A percentile compares a stretch with the other conserved stretches of the same genome.
These are phyloP conservation scores for Zaprionus kolodkinae DNA, from an alignment of 1,140 invertebrate genomes.

Conservation along the genomic window DNA sequence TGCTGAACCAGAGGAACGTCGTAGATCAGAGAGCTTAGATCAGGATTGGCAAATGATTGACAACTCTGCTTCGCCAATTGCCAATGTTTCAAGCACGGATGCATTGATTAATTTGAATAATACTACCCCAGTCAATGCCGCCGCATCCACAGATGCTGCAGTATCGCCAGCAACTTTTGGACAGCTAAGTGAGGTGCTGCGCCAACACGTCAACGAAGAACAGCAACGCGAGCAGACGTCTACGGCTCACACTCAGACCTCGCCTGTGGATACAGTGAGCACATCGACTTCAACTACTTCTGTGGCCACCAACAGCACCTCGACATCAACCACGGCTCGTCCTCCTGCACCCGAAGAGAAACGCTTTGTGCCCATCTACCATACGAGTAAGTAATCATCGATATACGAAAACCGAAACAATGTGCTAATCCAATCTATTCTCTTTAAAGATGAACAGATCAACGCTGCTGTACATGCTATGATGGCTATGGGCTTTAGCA, in stretches of 20 bases:
- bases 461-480: slow-evolving; percentile 88
- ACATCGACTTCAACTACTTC: slow-evolving; percentile 63
- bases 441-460: slow-evolving; percentile 86
- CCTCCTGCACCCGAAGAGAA: slow-evolving; percentile 58
- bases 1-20: slow-evolving; percentile 16
- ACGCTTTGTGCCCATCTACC: slow-evolving; percentile 56
- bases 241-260: slow-evolving; percentile 63
- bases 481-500: slow-evolving; percentile 93
- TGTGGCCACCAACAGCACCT: slow-evolving; percentile 61
- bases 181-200: slow-evolving; percentile 59
- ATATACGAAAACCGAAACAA: too few species aligned
- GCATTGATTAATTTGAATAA: slow-evolving; percentile 59
- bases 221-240: slow-evolving; percentile 50
- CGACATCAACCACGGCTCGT: slow-evolving; percentile 44
- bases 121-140: background rate
- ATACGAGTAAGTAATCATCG: slow-evolving; percentile 51
- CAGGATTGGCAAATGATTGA: slow-evolving; percentile 76
- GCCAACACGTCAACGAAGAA: slow-evolving; percentile 65
- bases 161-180: slow-evolving; percentile 40
- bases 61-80: slow-evolving; percentile 39
- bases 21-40: slow-evolving; percentile 65
- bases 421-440: background rate
- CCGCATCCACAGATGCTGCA: slow-evolving; percentile 23
- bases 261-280: slow-evolving; percentile 60
- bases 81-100: slow-evolving; percentile 45